Evolutionary conservation across 2,797 vertebrate genomes (phyloP).

Genomic region (Hypotaenidia philippensis): DNA sequence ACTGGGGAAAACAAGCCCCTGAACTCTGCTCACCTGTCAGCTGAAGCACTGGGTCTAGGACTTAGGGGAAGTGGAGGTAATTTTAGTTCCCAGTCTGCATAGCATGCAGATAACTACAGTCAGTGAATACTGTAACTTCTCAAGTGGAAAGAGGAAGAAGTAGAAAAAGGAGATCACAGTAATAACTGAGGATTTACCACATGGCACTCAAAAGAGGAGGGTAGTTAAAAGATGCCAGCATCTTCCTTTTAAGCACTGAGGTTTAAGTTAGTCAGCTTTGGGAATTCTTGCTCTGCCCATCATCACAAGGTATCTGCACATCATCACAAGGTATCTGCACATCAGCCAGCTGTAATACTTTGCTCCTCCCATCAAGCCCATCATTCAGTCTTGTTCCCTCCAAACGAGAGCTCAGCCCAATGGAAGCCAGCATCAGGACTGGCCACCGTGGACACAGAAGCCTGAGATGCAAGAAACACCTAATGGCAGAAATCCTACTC

Average conservation of each 20-base stretch:
- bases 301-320: rapidly evolving
- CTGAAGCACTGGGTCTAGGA: neutral
- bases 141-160: neutral
- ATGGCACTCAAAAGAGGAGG: neutral
- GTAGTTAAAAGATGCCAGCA: neutral
- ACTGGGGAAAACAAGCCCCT: neutral
- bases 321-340: rapidly evolving
- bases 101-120: neutral
- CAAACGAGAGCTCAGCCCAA: neutral
- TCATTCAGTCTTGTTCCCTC: neutral
- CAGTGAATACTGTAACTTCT: neutral
- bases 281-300: neutral
- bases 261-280: neutral
- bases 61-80: neutral
- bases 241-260: neutral
- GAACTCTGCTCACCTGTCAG: neutral
- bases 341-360: rapidly evolving
- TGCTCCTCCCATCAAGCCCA: neutral
- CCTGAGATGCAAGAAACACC: neutral
- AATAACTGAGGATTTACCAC: neutral
- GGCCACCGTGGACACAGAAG: neutral
- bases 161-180: neutral
- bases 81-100: neutral
- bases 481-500: neutral
- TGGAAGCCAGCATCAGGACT: neutral